phyloP scores from a whole-genome alignment of 92 coral and sea anemone genomes.

The Actinostola sp. region DNA sequence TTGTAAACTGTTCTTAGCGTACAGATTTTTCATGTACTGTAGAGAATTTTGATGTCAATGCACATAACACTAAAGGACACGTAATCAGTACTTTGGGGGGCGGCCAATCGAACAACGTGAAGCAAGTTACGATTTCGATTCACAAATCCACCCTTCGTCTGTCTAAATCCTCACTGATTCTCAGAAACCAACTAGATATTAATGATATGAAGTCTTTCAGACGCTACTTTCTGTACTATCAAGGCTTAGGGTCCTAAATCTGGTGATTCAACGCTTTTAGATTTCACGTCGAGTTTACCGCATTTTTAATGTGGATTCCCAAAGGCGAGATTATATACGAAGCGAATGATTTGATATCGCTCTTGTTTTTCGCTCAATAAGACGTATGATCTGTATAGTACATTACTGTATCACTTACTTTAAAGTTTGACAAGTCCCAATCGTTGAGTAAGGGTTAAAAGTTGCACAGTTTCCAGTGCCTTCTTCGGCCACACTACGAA shows the following conservation, averaged over 20 bases:
- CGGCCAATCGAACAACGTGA: constrained; percentile 25
- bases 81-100: neutral
- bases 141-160: neutral
- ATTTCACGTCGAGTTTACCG: neutral
- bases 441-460: neutral
- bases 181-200: neutral
- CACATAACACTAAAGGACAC: neutral
- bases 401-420: constrained; percentile 7
- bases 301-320: neutral
- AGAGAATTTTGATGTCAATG: neutral
- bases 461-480: constrained; percentile 4
- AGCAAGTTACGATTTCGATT: neutral
- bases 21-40: neutral
- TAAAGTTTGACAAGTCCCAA: neutral
- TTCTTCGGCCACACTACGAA: constrained; percentile 38
- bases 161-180: neutral
- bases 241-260: neutral
- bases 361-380: neutral
- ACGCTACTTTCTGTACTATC: neutral
- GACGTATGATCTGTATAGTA: neutral
- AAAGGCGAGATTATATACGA: neutral
- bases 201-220: neutral
- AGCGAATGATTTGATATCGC: neutral
- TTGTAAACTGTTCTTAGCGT: no score
- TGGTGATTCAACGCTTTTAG: neutral